These are phyloP conservation scores for Leucania comma DNA, from an alignment of 2,888 invertebrate species.

Conservation along the genomic window DNA sequence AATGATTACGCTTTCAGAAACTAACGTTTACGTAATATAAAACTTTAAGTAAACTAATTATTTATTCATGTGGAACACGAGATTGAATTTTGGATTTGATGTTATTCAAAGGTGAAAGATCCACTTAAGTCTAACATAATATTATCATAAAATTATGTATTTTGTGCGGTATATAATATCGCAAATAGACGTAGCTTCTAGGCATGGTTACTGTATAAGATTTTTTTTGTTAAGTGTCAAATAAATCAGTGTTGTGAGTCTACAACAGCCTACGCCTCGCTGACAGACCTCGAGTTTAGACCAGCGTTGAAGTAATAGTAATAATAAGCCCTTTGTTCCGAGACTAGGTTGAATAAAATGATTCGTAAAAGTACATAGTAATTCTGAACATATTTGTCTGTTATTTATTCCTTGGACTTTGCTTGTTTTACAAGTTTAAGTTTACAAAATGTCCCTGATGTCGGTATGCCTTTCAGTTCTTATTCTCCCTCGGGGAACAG, in stretches of 20 bases:
- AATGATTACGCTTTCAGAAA: not conserved
- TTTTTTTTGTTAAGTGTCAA: not conserved
- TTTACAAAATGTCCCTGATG: no score
- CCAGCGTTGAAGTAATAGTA: no score
- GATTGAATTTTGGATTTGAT: not conserved
- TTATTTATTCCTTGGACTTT: no score
- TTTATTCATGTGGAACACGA: not conserved
- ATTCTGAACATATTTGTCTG: no score
- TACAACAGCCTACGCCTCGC: not conserved
- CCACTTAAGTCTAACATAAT: not conserved
- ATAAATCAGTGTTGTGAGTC: not conserved
- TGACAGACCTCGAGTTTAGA: no score
- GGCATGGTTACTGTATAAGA: not conserved
- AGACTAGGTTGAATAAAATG: no score
- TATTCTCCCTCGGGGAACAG: no score
- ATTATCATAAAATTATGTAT: not conserved
- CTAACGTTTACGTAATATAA: not conserved
- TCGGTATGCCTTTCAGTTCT: no score
- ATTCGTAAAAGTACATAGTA: no score
- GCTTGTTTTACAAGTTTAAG: no score
- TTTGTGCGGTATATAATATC: not conserved
- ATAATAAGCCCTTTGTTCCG: no score
- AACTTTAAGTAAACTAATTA: not conserved
- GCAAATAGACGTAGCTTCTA: not conserved
- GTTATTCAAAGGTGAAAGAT: not conserved